Conservation (phyloP, 2,797 vertebrate species). For the Pipistrellus kuhlii region DNA sequence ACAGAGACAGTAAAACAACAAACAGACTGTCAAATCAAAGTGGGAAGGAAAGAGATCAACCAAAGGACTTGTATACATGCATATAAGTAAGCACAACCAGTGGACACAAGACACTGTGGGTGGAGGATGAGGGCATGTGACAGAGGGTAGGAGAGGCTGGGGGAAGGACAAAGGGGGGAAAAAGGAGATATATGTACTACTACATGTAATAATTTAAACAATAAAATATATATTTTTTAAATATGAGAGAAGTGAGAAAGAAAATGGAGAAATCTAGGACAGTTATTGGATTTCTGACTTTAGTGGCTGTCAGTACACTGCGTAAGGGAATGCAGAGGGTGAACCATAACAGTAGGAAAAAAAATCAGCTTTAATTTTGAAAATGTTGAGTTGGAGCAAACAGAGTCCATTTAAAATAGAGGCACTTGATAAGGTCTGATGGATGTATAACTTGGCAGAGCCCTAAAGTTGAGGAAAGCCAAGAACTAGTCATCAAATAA, state of each 20-base stretch:
- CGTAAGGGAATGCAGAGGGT: not conserved
- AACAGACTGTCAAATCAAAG: too few relatives aligned
- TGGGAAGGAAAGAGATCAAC: too few relatives aligned
- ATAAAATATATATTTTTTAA: too few relatives aligned
- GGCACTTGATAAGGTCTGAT: not conserved
- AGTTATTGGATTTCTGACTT: not conserved
- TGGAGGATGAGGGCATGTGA: too few relatives aligned
- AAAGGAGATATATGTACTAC: too few relatives aligned
- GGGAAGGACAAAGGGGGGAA: too few relatives aligned
- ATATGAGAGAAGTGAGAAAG: not conserved
- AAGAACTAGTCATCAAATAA: not conserved
- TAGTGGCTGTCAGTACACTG: not conserved
- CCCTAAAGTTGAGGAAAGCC: not conserved
- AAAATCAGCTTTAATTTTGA: not conserved
- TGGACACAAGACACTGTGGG: too few relatives aligned
- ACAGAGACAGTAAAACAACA: too few relatives aligned
- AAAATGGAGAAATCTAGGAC: not conserved
- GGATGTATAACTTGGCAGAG: not conserved
- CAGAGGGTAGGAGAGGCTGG: too few relatives aligned
- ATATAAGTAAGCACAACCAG: too few relatives aligned
- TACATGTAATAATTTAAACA: too few relatives aligned
- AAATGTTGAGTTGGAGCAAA: not conserved
- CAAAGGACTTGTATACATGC: too few relatives aligned
- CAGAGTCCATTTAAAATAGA: constrained; percentile 1
- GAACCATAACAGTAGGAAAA: not conserved